Evolutionary conservation across 1,140 invertebrate genomes (phyloP).

Genomic region (Babylonia areolata): DNA sequence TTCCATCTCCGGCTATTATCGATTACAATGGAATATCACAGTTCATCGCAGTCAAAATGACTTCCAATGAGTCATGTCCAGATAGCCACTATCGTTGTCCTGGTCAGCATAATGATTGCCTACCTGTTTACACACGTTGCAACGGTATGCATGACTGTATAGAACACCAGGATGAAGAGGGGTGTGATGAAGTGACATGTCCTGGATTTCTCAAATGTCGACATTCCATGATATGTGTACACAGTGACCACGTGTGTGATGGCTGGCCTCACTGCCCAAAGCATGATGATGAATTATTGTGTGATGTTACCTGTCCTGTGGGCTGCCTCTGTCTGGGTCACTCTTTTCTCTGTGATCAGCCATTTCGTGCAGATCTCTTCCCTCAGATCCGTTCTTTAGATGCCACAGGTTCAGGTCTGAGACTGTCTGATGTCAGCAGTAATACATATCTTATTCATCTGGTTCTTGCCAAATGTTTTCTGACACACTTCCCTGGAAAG

Average conservation of each 20-base stretch:
- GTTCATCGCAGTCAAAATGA: background rate
- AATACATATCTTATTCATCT: background rate
- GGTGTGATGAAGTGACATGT: conserved; percentile 25
- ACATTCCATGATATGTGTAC: conserved; percentile 31
- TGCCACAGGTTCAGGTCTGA: background rate
- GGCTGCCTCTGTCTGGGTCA: conserved; percentile 27
- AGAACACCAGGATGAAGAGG: background rate
- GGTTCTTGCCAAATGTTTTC: background rate
- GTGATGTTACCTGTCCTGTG: conserved; percentile 46
- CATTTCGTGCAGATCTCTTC: background rate
- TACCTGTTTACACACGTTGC: conserved; percentile 16
- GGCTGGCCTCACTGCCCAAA: conserved; percentile 32
- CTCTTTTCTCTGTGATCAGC: background rate
- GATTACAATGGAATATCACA: conserved; percentile 1
- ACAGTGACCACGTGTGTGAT: conserved; percentile 26
- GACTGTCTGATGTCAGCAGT: background rate
- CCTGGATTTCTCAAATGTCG: conserved; percentile 34
- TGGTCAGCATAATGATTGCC: background rate
- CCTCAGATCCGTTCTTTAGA: background rate
- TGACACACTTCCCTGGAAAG: background rate
- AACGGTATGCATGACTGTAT: conserved; percentile 28
- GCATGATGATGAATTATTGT: conserved; percentile 39
- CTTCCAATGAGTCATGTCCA: background rate
- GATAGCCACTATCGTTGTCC: conserved; percentile 19
- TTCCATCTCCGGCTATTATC: conserved; percentile 5